These are phyloP conservation scores for Coracopsis vasa DNA, from an alignment of 2,113 vertebrate species.

Conservation along the genomic window DNA sequence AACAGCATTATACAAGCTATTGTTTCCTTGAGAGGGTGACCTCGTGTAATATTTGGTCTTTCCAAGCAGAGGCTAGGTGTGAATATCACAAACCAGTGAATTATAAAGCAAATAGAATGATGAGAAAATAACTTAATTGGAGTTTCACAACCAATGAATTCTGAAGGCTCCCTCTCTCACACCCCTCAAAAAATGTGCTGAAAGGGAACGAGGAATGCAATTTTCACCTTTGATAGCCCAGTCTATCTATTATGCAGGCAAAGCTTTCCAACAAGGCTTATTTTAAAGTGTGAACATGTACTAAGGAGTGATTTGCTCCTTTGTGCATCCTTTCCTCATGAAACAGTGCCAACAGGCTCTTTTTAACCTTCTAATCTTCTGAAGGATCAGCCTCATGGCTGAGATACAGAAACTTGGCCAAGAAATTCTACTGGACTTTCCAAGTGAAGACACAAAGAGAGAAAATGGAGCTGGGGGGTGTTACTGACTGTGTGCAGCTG, in stretches of 20 bases:
- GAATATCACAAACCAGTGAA: not conserved
- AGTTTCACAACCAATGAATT: not conserved
- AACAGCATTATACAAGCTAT: not conserved
- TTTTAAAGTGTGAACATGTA: not conserved
- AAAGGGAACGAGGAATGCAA: not conserved
- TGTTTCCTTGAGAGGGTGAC: not conserved
- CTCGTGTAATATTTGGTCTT: not conserved
- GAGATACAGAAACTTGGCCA: fast-evolving
- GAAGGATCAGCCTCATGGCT: not conserved
- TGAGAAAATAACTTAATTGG: not conserved
- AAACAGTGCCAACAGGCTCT: not conserved
- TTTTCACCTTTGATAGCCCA: not conserved
- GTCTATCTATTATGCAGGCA: not conserved
- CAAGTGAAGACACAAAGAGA: not conserved
- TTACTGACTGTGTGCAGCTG: not conserved
- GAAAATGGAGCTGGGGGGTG: not conserved
- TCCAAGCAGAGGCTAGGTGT: not conserved
- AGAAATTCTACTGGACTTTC: not conserved
- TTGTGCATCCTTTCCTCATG: not conserved
- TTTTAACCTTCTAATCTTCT: not conserved
- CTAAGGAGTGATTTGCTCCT: not conserved
- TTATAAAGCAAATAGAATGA: not conserved
- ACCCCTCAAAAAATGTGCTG: not conserved
- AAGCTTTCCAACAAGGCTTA: not conserved
- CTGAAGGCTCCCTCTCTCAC: not conserved